A percentile compares a stretch with the other conserved stretches of the same genome.
phyloP scores from a whole-genome alignment of 2,888 invertebrate genomes.

The Selenia dentaria region DNA sequence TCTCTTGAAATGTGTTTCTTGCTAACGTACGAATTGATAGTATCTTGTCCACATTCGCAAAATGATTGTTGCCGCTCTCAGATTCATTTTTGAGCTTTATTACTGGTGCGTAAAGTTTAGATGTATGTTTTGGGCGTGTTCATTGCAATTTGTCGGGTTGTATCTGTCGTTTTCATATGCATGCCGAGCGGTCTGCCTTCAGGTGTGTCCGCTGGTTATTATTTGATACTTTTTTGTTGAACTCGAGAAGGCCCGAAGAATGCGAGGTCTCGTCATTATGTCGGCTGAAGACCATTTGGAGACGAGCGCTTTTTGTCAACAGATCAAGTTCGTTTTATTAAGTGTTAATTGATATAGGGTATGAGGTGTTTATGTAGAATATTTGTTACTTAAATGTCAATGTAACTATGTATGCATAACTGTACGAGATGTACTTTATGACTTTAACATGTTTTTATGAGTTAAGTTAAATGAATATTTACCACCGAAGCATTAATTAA shows the following conservation, averaged over 20 bases:
- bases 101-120: slow-evolving; percentile 31
- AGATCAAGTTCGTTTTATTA: slow-evolving; percentile 38
- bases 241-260: slow-evolving; percentile 51
- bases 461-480: too few relatives aligned
- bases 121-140: slow-evolving; percentile 28
- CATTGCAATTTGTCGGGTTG: slow-evolving; percentile 39
- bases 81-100: slow-evolving; percentile 48
- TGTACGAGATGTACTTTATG: slow-evolving; percentile 5
- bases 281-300: slow-evolving; percentile 47
- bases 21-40: slow-evolving; percentile 78
- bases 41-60: slow-evolving; percentile 66
- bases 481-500: too few relatives aligned
- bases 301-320: slow-evolving; percentile 40
- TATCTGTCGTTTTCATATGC: slow-evolving; percentile 73
- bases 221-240: slow-evolving; percentile 82
- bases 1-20: slow-evolving; percentile 83
- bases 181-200: slow-evolving; percentile 73
- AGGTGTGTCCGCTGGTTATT: slow-evolving; percentile 80
- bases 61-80: slow-evolving; percentile 47
- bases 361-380: slow-evolving; percentile 27
- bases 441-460: too few relatives aligned
- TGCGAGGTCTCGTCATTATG: slow-evolving; percentile 55
- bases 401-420: slow-evolving; percentile 4
- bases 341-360: slow-evolving; percentile 48
- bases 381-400: slow-evolving; percentile 22